A percentile compares a stretch with the other conserved stretches of the same genome.
These are phyloP conservation scores for Sparidentex hasta DNA, from an alignment of 2,797 vertebrate species.

Conservation along the genomic window DNA sequence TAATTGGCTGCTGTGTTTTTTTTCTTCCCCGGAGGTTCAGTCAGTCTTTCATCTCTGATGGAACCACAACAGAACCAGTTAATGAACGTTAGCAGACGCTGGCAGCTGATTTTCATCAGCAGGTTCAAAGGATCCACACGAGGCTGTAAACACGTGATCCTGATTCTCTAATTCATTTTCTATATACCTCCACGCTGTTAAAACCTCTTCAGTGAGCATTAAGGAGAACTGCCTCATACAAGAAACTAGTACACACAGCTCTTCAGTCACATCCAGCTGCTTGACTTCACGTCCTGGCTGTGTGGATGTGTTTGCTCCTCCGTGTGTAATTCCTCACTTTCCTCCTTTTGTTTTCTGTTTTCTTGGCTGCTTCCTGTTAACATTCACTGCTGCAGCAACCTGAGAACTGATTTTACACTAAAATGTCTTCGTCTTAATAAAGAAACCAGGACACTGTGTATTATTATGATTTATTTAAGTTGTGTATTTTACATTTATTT, in stretches of 20 bases:
- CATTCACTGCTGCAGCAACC: not conserved
- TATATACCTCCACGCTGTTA: not conserved
- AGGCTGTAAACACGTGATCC: constrained; percentile 8
- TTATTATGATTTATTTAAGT: not conserved
- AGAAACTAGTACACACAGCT: too few relatives aligned
- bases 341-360: constrained; percentile 56
- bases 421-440: not conserved
- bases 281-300: not conserved
- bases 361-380: constrained; percentile 40
- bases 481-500: too few relatives aligned
- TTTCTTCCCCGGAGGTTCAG: constrained; percentile 11
- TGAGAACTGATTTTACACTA: not conserved
- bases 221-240: not conserved
- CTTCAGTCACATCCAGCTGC: not conserved
- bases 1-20: constrained; percentile 11
- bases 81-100: constrained; percentile 18
- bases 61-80: constrained; percentile 28
- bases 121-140: not conserved
- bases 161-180: not conserved
- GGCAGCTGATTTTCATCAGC: constrained; percentile 12
- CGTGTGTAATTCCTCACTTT: constrained; percentile 30
- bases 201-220: not conserved
- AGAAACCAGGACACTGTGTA: not conserved
- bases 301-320: not conserved
- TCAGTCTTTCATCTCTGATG: constrained; percentile 2